Percentiles rank a stretch among this genome's conserved stretches.
Evolutionary conservation across 2,113 vertebrate genomes (phyloP).

Genomic region (Bufo bufo): DNA sequence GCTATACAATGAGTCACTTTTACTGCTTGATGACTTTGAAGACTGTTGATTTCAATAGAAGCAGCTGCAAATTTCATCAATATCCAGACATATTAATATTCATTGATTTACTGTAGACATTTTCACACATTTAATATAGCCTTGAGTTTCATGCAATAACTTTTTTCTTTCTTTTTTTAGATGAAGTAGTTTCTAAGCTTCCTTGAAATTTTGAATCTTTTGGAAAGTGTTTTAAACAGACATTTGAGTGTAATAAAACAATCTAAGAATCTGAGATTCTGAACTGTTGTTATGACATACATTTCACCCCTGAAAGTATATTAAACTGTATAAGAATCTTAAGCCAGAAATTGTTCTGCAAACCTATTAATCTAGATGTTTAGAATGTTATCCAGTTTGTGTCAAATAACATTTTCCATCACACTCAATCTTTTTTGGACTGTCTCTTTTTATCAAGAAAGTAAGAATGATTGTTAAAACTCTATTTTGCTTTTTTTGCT

Average conservation of each 20-base stretch:
- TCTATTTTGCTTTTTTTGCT: neutral
- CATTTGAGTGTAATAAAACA: conserved; percentile 33
- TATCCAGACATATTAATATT: neutral
- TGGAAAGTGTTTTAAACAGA: conserved; percentile 25
- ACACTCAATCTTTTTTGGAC: conserved; percentile 13
- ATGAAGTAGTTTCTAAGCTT: conserved; percentile 15
- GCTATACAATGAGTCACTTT: neutral
- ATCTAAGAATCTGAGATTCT: neutral
- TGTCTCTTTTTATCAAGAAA: conserved; percentile 35
- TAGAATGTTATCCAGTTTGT: conserved; percentile 33
- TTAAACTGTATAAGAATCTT: neutral
- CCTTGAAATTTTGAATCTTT: neutral
- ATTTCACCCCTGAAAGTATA: conserved; percentile 24
- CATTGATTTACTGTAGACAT: neutral
- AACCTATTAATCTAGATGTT: conserved; percentile 24
- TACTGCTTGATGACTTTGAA: neutral
- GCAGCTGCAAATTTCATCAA: neutral
- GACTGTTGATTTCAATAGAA: neutral
- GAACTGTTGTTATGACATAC: conserved; percentile 14
- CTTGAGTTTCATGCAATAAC: neutral
- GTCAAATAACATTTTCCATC: conserved; percentile 33
- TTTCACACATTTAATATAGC: neutral
- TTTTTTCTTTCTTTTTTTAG: conserved; percentile 5
- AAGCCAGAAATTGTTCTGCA: conserved; percentile 3
- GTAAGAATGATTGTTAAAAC: conserved; percentile 24